A percentile compares a stretch with the other conserved stretches of the same genome.
phyloP scores from a whole-genome alignment of 2,888 invertebrate species.

The Idaea dimidiata region DNA sequence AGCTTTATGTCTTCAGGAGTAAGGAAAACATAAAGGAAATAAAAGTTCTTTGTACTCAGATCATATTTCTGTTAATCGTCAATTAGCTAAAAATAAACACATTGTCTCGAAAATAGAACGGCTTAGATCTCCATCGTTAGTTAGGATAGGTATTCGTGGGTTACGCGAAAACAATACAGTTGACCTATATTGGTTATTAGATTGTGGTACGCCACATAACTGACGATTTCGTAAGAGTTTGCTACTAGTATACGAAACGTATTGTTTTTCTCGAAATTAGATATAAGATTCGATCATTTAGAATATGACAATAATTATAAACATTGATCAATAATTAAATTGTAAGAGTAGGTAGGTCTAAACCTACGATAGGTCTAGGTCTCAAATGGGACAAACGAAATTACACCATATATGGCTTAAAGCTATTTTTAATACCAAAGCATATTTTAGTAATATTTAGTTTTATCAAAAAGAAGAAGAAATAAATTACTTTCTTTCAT shows the following conservation, averaged over 20 bases:
- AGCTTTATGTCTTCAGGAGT: background rate
- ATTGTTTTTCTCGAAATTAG: constrained; percentile 15
- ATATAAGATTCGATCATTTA: constrained; percentile 6
- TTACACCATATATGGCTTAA: no score
- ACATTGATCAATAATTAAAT: no score
- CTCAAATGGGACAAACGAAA: no score
- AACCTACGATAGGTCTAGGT: no score
- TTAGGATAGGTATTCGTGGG: constrained; percentile 24
- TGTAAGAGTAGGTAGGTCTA: no score
- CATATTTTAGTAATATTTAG: no score
- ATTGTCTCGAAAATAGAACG: constrained; percentile 34
- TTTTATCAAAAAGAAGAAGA: no score
- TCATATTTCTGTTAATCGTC: constrained; percentile 26
- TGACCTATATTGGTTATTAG: constrained; percentile 37
- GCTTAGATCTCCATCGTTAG: constrained; percentile 17
- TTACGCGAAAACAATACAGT: constrained; percentile 34
- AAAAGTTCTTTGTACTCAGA: constrained; percentile 25
- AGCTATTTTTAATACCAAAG: no score
- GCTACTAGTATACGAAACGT: constrained; percentile 7
- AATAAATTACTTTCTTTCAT: no score
- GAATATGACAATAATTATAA: background rate
- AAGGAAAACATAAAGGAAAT: constrained; percentile 33
- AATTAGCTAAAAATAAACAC: constrained; percentile 34
- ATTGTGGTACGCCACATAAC: constrained; percentile 27
- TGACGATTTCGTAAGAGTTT: constrained; percentile 20